These are phyloP conservation scores for Dynastes tityus DNA, from an alignment of 2,888 invertebrate genomes.

Conservation along the genomic window DNA sequence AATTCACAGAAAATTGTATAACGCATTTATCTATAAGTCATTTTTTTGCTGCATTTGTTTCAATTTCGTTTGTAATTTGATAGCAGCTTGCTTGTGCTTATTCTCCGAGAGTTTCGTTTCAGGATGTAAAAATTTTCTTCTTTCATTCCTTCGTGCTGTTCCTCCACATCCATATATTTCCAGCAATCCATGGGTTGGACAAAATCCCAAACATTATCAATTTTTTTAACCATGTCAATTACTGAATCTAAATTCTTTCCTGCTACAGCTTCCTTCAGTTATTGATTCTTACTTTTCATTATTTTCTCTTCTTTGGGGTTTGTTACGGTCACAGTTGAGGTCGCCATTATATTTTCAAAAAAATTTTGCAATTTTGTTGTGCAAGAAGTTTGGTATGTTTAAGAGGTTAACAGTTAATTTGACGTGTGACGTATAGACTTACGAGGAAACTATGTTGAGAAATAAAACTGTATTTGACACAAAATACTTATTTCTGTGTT, in stretches of 20 bases:
- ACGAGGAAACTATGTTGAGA: no score
- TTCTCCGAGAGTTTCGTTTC: slow-evolving; percentile 72
- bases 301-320: slow-evolving; percentile 47
- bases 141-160: slow-evolving; percentile 74
- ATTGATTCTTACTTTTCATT: slow-evolving; percentile 59
- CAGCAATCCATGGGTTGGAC: slow-evolving; percentile 78
- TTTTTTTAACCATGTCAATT: slow-evolving; percentile 73
- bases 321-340: slow-evolving; percentile 50
- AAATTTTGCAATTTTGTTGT: not conserved
- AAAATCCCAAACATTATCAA: slow-evolving; percentile 73
- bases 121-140: slow-evolving; percentile 73
- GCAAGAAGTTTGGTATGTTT: no score
- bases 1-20: not conserved
- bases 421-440: no score
- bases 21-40: not conserved
- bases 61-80: slow-evolving; percentile 75
- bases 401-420: no score
- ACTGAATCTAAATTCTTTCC: slow-evolving; percentile 72
- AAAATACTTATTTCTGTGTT: no score
- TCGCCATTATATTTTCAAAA: slow-evolving; percentile 48
- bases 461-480: no score
- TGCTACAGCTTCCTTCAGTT: slow-evolving; percentile 63
- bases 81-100: slow-evolving; percentile 74
- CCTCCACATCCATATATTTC: slow-evolving; percentile 82
- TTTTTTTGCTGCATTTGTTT: slow-evolving; percentile 72